Percentiles rank a stretch among this genome's conserved stretches.
phyloP scores from a whole-genome alignment of 2,888 invertebrate species.

The Sepiola atlantica region DNA sequence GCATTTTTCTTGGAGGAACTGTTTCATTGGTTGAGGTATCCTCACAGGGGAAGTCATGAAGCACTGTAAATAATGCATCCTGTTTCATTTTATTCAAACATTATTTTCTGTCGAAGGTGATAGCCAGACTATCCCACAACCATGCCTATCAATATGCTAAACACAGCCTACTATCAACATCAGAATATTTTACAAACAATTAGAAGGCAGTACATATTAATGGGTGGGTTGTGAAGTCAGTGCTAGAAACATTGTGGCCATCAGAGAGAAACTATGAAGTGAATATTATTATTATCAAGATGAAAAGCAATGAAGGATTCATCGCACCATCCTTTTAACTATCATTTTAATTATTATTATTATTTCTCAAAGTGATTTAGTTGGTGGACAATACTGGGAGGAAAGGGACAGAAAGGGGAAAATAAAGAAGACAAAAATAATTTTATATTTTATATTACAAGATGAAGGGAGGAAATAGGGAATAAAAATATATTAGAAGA shows the following conservation, averaged over 20 bases:
- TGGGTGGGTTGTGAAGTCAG: not conserved
- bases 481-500: not conserved
- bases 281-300: not conserved
- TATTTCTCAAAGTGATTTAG: not conserved
- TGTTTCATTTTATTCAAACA: not conserved
- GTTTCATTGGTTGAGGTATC: not conserved
- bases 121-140: not conserved
- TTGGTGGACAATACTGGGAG: not conserved
- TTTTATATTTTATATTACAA: not conserved
- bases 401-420: not conserved
- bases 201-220: conserved; percentile 32
- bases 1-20: not conserved
- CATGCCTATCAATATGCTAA: not conserved
- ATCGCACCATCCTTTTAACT: not conserved
- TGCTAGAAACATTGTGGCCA: not conserved
- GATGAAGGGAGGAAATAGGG: not conserved
- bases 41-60: not conserved
- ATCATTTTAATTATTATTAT: not conserved
- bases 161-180: conserved; percentile 40
- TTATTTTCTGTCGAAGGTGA: not conserved
- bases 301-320: not conserved
- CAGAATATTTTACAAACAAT: conserved; percentile 46
- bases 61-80: not conserved
- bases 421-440: not conserved
- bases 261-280: not conserved